These are phyloP conservation scores for Cheilosia variabilis DNA, from an alignment of 2,888 invertebrate genomes.

Conservation along the genomic window DNA sequence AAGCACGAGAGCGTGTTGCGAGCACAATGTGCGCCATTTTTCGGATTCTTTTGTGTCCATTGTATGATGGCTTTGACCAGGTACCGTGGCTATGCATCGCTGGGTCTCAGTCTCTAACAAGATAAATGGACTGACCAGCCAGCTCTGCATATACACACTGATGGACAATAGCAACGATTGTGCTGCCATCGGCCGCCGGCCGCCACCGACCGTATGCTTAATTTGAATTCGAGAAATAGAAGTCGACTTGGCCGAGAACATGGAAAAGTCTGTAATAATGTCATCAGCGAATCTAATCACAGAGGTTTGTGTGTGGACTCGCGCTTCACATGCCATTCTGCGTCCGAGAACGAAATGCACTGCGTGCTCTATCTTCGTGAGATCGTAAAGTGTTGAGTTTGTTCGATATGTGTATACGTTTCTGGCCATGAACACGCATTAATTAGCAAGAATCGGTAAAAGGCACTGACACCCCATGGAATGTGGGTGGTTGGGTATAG, in stretches of 20 bases:
- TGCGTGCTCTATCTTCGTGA: constrained; percentile 65
- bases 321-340: constrained; percentile 44
- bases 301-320: constrained; percentile 30
- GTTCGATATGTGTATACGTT: constrained; percentile 2
- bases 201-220: constrained; percentile 13
- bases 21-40: constrained; percentile 71
- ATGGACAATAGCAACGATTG: constrained; percentile 33
- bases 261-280: constrained; percentile 54
- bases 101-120: constrained; percentile 46
- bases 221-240: constrained; percentile 54
- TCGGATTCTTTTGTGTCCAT: constrained; percentile 59
- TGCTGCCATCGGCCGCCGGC: background rate
- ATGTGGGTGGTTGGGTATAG: constrained; percentile 1
- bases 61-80: constrained; percentile 29
- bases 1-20: constrained; percentile 56
- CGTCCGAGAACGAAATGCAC: background rate
- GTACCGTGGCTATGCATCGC: constrained; percentile 63
- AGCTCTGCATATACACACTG: constrained; percentile 18
- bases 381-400: constrained; percentile 53
- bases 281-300: constrained; percentile 68
- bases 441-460: constrained; percentile 41
- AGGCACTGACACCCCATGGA: constrained; percentile 5
- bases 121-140: constrained; percentile 58
- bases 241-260: constrained; percentile 32
- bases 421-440: constrained; percentile 52